Evolutionary conservation across 2,797 vertebrate species (phyloP).

Genomic region (Phrynocephalus vlangalii): DNA sequence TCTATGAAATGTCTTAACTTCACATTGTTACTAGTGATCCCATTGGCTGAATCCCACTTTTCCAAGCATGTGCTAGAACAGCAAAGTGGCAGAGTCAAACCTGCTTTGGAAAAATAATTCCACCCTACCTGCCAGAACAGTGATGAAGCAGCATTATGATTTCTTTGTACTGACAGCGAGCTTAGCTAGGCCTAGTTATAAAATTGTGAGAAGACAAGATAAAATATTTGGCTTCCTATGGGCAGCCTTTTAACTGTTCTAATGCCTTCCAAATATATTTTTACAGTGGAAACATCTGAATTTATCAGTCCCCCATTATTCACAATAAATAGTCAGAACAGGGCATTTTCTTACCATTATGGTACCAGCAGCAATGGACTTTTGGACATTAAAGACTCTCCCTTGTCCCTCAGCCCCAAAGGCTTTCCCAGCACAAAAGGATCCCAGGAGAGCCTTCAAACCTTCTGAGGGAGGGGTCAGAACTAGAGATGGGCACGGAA

Average conservation of each 20-base stretch:
- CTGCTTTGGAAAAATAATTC: conserved; percentile 41
- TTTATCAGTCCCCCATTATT: conserved; percentile 52
- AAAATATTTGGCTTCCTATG: conserved; percentile 63
- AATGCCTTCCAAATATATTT: conserved; percentile 53
- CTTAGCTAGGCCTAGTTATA: conserved; percentile 48
- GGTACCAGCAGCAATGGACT: background rate
- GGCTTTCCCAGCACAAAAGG: too few species aligned
- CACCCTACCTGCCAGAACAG: conserved; percentile 42
- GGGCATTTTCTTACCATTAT: conserved; percentile 44
- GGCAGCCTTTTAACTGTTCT: conserved; percentile 52
- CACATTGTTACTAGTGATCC: conserved; percentile 33
- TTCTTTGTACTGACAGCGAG: conserved; percentile 48
- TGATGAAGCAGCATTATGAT: conserved; percentile 44
- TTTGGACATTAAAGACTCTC: too few species aligned
- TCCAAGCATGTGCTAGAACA: conserved; percentile 52
- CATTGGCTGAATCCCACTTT: conserved; percentile 49
- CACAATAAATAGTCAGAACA: conserved; percentile 36
- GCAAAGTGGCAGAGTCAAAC: conserved; percentile 38
- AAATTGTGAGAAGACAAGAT: conserved; percentile 55
- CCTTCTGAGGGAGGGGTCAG: too few species aligned
- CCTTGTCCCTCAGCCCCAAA: too few species aligned
- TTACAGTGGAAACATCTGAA: conserved; percentile 37
- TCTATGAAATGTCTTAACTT: conserved; percentile 36
- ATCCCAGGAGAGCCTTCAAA: too few species aligned
- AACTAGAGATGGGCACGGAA: too few species aligned